Evolutionary conservation across 2,888 invertebrate species (phyloP).

Genomic region (Agrenia bidenticulata): DNA sequence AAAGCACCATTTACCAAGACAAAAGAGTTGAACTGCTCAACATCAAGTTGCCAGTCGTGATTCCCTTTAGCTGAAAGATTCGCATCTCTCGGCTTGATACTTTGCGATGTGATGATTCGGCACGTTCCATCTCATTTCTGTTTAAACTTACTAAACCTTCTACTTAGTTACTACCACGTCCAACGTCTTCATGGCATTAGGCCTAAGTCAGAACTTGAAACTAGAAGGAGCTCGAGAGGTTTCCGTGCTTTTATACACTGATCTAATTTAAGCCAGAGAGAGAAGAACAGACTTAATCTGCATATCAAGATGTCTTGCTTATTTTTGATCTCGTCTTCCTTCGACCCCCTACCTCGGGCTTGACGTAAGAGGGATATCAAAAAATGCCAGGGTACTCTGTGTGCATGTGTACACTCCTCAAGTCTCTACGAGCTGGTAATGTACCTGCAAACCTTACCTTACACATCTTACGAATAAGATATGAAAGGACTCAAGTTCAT

Average conservation of each 20-base stretch:
- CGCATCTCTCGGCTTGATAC: not conserved
- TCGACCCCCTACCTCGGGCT: not conserved
- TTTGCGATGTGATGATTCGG: constrained; percentile 12
- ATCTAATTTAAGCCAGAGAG: constrained; percentile 6
- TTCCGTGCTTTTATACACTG: not conserved
- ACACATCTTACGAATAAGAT: not conserved
- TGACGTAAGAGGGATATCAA: not conserved
- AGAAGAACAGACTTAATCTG: constrained; percentile 12
- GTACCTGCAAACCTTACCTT: too few relatives aligned
- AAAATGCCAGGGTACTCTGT: not conserved
- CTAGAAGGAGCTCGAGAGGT: not conserved
- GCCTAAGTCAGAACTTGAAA: not conserved
- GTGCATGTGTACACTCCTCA: not conserved
- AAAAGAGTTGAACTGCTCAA: too few relatives aligned
- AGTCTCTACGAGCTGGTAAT: not conserved
- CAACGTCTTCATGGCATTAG: not conserved
- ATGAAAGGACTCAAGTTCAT: constrained; percentile 10
- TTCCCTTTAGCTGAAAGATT: too few relatives aligned
- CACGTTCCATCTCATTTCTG: constrained; percentile 15
- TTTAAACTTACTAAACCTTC: not conserved
- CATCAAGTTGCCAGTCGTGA: too few relatives aligned
- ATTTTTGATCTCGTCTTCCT: constrained; percentile 13
- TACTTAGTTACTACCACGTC: not conserved
- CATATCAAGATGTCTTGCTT: constrained; percentile 17
- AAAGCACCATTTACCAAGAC: too few relatives aligned